phyloP scores from a whole-genome alignment of 2,888 invertebrate genomes.

The Elysia crispata region DNA sequence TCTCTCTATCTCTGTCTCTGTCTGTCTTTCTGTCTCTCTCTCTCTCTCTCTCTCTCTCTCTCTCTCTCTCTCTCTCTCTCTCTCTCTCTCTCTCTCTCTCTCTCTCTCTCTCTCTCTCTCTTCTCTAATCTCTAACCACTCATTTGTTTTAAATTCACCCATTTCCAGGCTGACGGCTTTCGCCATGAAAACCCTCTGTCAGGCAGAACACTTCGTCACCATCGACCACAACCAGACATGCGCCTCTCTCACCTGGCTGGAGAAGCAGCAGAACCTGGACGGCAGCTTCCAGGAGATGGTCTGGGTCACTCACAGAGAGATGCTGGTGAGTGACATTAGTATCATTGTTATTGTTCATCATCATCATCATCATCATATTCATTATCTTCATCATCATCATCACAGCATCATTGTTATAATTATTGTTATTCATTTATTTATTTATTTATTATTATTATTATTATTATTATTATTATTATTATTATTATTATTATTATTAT shows the following conservation, averaged over 20 bases:
- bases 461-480: no score
- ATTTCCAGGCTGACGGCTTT: constrained; percentile 63
- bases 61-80: not conserved
- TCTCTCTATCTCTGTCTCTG: constrained; percentile 17
- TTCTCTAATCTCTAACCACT: no score
- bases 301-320: constrained; percentile 63
- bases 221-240: constrained; percentile 60
- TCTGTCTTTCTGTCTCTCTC: constrained; percentile 30
- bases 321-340: constrained; percentile 55
- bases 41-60: not conserved
- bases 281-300: constrained; percentile 56
- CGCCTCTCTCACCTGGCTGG: constrained; percentile 58
- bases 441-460: no score
- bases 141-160: not conserved
- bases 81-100: no score
- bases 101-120: no score
- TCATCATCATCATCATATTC: no score
- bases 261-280: constrained; percentile 54
- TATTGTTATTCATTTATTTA: no score
- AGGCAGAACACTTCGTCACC: constrained; percentile 57
- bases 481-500: no score
- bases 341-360: no score
- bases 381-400: no score
- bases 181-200: constrained; percentile 62
- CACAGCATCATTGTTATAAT: no score